Evolutionary conservation across 2,888 invertebrate species (phyloP).

Genomic region (Artemia sp.): DNA sequence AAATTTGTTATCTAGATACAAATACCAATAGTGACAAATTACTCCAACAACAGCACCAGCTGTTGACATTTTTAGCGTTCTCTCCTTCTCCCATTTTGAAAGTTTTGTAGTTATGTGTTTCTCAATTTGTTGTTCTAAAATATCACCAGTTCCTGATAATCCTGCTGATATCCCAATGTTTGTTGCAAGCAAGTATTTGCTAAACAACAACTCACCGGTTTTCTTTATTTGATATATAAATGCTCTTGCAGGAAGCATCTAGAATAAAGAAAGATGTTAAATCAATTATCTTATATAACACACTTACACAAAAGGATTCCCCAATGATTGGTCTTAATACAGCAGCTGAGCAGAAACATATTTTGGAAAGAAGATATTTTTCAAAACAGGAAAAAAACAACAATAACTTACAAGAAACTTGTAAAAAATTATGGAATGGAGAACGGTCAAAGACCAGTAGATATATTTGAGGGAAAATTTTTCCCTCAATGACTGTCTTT

Average conservation of each 20-base stretch:
- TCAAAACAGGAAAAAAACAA: too few relatives aligned
- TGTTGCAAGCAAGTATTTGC: slow-evolving; percentile 53
- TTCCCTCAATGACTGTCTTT: too few relatives aligned
- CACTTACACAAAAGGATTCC: too few relatives aligned
- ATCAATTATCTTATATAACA: too few relatives aligned
- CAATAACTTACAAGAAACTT: too few relatives aligned
- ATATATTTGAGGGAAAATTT: too few relatives aligned
- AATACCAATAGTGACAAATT: slow-evolving; percentile 73
- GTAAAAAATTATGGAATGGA: too few relatives aligned
- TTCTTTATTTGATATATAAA: not conserved
- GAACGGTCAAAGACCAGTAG: too few relatives aligned
- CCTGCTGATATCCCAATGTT: slow-evolving; percentile 58
- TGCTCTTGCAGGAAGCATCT: slow-evolving; percentile 9
- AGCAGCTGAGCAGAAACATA: too few relatives aligned
- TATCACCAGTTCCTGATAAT: slow-evolving; percentile 59
- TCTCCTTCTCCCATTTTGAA: slow-evolving; percentile 39
- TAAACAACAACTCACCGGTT: slow-evolving; percentile 26
- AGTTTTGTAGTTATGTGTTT: slow-evolving; percentile 34
- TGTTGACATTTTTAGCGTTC: slow-evolving; percentile 57
- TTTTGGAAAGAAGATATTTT: too few relatives aligned
- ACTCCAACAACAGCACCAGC: slow-evolving; percentile 60
- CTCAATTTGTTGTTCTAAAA: slow-evolving; percentile 63
- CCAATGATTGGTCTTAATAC: too few relatives aligned
- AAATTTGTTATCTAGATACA: slow-evolving; percentile 49
- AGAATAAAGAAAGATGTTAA: not conserved